phyloP scores from a whole-genome alignment of 2,888 invertebrate species.

The Nemotelus nigrinus region DNA sequence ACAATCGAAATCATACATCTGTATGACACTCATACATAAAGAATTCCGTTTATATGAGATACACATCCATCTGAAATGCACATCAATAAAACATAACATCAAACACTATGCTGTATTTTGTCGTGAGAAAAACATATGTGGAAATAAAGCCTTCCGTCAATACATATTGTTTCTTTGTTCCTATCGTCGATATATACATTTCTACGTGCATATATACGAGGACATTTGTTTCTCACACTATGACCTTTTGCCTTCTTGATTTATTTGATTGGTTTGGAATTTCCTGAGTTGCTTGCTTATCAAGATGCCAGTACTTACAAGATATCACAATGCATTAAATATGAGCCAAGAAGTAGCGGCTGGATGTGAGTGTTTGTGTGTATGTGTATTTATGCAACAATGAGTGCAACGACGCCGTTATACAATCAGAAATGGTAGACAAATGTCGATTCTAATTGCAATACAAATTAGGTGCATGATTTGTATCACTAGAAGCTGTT shows the following conservation, averaged over 20 bases:
- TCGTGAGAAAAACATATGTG: not conserved
- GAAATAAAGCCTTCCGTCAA: not conserved
- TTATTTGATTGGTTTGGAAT: constrained; percentile 17
- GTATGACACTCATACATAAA: not conserved
- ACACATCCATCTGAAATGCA: not conserved
- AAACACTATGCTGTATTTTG: not conserved
- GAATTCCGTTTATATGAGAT: not conserved
- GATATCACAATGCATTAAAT: constrained; percentile 10
- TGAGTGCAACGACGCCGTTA: no score
- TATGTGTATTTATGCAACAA: no score
- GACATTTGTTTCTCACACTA: not conserved
- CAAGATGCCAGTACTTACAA: not conserved
- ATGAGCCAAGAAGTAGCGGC: not conserved
- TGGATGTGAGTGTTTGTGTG: no score
- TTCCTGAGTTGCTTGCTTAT: not conserved
- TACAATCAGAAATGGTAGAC: no score
- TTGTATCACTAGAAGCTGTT: no score
- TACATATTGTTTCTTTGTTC: not conserved
- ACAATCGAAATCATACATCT: no score
- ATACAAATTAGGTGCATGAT: no score
- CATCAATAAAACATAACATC: constrained; percentile 11
- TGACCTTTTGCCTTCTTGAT: constrained; percentile 1
- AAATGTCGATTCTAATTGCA: no score
- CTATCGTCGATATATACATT: not conserved
- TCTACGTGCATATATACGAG: not conserved